Evolutionary conservation across 2,797 vertebrate genomes (phyloP), one percentile per base, ranked within the genome.

Genomic region (Sylvilagus floridanus): DNA sequence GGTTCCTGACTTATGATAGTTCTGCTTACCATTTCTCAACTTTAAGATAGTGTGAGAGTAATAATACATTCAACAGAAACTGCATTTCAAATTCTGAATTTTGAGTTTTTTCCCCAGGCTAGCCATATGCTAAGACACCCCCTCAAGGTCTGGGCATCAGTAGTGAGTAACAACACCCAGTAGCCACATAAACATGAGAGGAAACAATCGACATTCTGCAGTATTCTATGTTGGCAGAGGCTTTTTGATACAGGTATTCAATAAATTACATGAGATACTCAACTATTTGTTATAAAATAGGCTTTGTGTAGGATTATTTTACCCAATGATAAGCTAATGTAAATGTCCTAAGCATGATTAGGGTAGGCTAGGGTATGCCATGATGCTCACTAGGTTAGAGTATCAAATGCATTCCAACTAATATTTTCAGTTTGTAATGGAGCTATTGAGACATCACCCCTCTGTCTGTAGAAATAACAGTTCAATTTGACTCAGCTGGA

Each of bases 381-480:
- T 57, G 54, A 57, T 57, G 54, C 21, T 57, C 54, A 57, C 54
- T 57, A 57, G 54, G 54, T 57, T 57, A 57, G 12, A 21, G 54
- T 57, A 57, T 57, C 54, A 57, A 57, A 57, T 17, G 54, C 54
- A 57, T 16, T 71, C 16, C 47, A 4, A 30, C 2, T 50, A n/a
- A 62, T 35, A 37, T 5, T 62, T 62, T 79, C 32, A n/a, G 60
- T 54, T 79, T 60, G 60, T 5, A 52, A 24, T 63, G 8, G 4
- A 11, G 73, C 47, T 88, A 52, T 78, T 26, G 50, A 32, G 7
- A 65, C 35, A 7, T 28, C 47, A 42, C 32, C 11, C 65, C 12
- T 42, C 50, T 10, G 32, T 42, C 16, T 19, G n/a, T 28, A 28
- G 78, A 97, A 88, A 88, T 57, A 88, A 83, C 73, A 86, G 17